These are phyloP conservation scores for Pteromalus puparum DNA, from an alignment of 1,140 invertebrate species.

Conservation along the genomic window DNA sequence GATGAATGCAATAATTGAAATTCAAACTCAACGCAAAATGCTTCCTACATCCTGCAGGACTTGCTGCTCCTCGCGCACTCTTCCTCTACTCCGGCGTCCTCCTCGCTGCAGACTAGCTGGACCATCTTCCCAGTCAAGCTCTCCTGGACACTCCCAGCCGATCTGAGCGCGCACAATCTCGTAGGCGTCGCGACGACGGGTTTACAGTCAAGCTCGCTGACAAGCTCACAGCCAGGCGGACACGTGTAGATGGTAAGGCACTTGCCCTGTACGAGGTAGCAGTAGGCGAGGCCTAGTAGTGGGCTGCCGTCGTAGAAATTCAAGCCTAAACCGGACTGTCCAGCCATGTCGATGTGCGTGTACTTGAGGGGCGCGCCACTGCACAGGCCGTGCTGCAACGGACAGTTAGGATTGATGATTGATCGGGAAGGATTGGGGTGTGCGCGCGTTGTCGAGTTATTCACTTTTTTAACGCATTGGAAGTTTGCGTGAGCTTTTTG, in stretches of 20 bases:
- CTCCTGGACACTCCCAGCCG: not conserved
- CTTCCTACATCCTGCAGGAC: not conserved
- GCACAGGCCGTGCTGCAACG: constrained; percentile 67
- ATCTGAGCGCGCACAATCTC: not conserved
- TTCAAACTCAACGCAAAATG: too few relatives aligned
- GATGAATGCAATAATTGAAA: too few relatives aligned
- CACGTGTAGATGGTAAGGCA: constrained; percentile 64
- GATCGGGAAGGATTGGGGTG: not conserved
- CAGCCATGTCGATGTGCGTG: constrained; percentile 67
- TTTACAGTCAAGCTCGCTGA: constrained; percentile 61
- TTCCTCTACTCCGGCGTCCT: not conserved
- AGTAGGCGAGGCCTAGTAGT: constrained; percentile 65
- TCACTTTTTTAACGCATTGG: not conserved
- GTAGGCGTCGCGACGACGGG: constrained; percentile 51
- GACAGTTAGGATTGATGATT: not conserved
- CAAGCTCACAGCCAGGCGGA: constrained; percentile 52
- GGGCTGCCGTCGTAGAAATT: constrained; percentile 65
- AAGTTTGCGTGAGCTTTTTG: not conserved
- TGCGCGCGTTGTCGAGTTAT: not conserved
- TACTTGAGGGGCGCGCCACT: constrained; percentile 68
- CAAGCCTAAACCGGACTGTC: constrained; percentile 56
- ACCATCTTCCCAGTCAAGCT: not conserved
- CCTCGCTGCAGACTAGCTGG: not conserved
- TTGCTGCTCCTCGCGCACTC: not conserved
- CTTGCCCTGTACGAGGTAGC: constrained; percentile 69